Conservation (phyloP, 2,888 invertebrate species). For the Azorinus chamasolen region DNA sequence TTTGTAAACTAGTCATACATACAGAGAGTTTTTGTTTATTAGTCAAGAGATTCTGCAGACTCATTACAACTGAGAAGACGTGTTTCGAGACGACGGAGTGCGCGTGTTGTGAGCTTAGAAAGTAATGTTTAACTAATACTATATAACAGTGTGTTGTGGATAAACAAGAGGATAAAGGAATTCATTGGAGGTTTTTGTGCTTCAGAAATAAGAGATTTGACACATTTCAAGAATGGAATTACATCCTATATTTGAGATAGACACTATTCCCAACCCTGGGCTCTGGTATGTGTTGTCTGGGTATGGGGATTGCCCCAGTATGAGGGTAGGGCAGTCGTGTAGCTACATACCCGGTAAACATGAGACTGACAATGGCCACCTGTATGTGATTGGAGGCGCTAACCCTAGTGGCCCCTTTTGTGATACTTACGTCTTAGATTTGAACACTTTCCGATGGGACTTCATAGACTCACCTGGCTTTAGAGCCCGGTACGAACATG, state of each 20-base stretch:
- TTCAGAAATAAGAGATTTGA: no score
- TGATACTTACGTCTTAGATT: constrained; percentile 83
- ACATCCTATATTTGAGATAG: constrained; percentile 82
- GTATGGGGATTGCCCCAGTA: constrained; percentile 83
- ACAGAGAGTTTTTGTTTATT: no score
- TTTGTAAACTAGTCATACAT: no score
- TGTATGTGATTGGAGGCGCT: constrained; percentile 86
- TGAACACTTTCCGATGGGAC: constrained; percentile 84
- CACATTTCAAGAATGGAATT: constrained; percentile 84
- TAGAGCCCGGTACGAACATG: constrained; percentile 85
- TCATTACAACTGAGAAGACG: no score
- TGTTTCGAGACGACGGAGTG: no score
- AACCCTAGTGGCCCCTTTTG: constrained; percentile 85
- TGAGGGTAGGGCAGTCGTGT: constrained; percentile 85
- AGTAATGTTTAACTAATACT: no score
- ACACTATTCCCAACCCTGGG: constrained; percentile 78
- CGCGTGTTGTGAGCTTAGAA: no score
- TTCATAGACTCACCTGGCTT: constrained; percentile 79
- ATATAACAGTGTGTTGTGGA: no score
- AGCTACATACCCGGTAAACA: constrained; percentile 74
- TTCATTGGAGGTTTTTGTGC: no score
- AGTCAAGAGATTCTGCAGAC: no score
- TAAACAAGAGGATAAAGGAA: no score
- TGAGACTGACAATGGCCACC: constrained; percentile 75
- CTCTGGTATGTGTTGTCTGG: constrained; percentile 85